phyloP scores from a whole-genome alignment of 2,113 vertebrate genomes.

The Cheirogaleus medius region DNA sequence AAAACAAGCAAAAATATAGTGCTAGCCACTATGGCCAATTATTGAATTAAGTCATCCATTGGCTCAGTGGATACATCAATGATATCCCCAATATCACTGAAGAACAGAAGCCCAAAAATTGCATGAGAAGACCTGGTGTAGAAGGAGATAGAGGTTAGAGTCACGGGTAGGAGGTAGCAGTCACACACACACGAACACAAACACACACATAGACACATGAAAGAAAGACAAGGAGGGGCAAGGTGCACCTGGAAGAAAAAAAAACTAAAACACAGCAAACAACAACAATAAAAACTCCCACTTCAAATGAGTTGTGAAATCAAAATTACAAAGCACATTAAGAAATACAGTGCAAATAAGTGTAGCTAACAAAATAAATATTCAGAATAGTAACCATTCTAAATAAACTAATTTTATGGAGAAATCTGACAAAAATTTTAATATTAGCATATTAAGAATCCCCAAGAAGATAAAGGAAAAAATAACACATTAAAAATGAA shows the following conservation, averaged over 20 bases:
- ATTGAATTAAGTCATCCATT: not conserved
- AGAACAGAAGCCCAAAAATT: not conserved
- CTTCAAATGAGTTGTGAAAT: not conserved
- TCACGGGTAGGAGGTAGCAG: not conserved
- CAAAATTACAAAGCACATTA: slow-evolving; percentile 6
- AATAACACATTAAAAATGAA: slow-evolving; percentile 19
- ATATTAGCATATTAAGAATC: not conserved
- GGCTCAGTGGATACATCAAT: not conserved
- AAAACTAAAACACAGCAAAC: not conserved
- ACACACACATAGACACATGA: not conserved
- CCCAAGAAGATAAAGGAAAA: not conserved
- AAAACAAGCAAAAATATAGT: not conserved
- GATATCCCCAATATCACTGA: not conserved
- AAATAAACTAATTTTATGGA: slow-evolving; percentile 11
- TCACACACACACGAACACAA: not conserved
- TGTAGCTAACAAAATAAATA: not conserved
- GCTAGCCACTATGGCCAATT: not conserved
- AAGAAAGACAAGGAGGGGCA: too few species aligned
- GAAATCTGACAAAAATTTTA: not conserved
- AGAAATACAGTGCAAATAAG: not conserved
- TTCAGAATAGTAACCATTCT: not conserved
- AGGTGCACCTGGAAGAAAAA: not conserved
- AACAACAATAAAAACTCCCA: not conserved
- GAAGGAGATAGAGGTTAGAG: not conserved
- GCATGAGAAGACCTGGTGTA: not conserved